Percentiles rank a stretch among this genome's conserved stretches.
Evolutionary conservation across 2,888 invertebrate genomes (phyloP).

Genomic region (Anoncus sp.): DNA sequence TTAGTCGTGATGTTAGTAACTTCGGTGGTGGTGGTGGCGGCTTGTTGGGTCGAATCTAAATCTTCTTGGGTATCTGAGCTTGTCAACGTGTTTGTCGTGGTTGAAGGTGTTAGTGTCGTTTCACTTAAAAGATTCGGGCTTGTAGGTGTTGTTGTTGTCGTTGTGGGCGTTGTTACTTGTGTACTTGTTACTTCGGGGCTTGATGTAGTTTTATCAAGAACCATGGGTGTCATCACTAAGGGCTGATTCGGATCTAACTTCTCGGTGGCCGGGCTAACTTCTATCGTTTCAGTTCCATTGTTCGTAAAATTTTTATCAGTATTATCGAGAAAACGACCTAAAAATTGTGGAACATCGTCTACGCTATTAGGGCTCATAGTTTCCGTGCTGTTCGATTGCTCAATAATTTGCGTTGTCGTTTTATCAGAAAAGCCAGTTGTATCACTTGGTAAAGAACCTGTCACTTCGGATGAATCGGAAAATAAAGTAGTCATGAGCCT

Average conservation of each 20-base stretch:
- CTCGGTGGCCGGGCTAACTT: constrained; percentile 2
- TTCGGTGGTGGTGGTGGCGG: constrained; percentile 34
- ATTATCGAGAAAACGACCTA: constrained; percentile 72
- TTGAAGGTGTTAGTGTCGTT: constrained; percentile 58
- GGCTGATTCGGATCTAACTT: constrained; percentile 27
- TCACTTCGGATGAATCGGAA: constrained; percentile 32
- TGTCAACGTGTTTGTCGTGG: constrained; percentile 10
- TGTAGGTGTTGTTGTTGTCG: constrained; percentile 56
- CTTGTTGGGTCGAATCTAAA: constrained; percentile 47
- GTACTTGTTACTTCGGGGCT: constrained; percentile 48
- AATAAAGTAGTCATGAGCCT: constrained; percentile 63
- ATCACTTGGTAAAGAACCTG: constrained; percentile 4
- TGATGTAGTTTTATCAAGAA: constrained; percentile 38
- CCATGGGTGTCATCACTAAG: constrained; percentile 37
- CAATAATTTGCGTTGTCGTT: constrained; percentile 24
- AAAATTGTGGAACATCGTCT: constrained; percentile 67
- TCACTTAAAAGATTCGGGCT: constrained; percentile 44
- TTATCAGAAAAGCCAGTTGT: no score
- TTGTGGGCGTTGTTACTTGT: constrained; percentile 52
- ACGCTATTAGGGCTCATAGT: constrained; percentile 17
- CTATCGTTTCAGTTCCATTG: constrained; percentile 21
- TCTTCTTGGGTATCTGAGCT: constrained; percentile 38
- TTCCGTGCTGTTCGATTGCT: constrained; percentile 19
- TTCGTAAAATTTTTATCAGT: constrained; percentile 66
- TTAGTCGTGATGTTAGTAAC: constrained; percentile 69